Evolutionary conservation across 2,797 vertebrate genomes (phyloP).

Genomic region (Eremophila alpestris): DNA sequence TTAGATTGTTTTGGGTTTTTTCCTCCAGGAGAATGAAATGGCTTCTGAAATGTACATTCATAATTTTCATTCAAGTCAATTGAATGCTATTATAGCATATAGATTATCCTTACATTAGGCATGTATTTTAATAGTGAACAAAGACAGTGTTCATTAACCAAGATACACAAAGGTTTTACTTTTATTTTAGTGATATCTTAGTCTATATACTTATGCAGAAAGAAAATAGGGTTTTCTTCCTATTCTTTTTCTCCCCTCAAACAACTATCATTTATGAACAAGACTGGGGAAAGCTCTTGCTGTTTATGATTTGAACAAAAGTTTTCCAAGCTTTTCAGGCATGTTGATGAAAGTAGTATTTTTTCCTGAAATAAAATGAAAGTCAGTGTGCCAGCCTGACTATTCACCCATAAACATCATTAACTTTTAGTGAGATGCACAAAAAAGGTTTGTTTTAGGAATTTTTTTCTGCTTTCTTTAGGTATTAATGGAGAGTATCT

Average conservation of each 20-base stretch:
- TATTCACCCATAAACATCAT: not conserved
- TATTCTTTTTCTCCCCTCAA: not conserved
- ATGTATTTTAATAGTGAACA: not conserved
- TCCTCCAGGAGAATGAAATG: not conserved
- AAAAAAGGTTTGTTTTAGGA: not conserved
- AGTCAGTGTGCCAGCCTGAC: not conserved
- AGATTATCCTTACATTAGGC: not conserved
- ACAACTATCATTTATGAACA: not conserved
- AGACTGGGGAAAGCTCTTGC: accelerated
- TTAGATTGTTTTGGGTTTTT: not conserved
- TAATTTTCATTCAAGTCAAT: not conserved
- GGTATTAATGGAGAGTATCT: not conserved
- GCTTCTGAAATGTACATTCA: not conserved
- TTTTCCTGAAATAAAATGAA: not conserved
- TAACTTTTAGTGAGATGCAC: not conserved
- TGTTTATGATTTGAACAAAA: not conserved
- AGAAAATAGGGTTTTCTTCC: not conserved
- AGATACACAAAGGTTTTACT: not conserved
- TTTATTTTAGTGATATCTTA: not conserved
- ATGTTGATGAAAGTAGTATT: not conserved
- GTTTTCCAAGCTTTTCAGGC: not conserved
- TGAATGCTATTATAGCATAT: not conserved
- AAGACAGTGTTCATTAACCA: not conserved
- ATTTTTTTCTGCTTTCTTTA: not conserved
- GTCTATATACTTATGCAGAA: not conserved